Evolutionary conservation across 2,888 invertebrate species (phyloP).

Genomic region (Xestia ashworthii): DNA sequence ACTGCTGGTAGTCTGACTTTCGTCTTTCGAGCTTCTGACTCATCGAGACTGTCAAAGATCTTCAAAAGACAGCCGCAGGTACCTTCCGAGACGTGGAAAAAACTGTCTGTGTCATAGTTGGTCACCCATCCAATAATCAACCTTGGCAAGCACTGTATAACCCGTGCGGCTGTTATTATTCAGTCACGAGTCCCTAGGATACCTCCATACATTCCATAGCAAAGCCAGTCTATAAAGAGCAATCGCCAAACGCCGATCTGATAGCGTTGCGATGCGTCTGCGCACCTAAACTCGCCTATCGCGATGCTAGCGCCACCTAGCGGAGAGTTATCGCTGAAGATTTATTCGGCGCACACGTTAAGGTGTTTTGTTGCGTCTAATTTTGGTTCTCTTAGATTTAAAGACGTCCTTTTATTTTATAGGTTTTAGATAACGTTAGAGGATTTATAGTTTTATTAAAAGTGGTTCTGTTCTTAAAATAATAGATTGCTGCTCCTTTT

Average conservation of each 20-base stretch:
- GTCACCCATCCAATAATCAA: no score
- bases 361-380: slow-evolving; percentile 69
- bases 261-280: slow-evolving; percentile 68
- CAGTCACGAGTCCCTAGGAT: neutral
- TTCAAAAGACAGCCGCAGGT: no score
- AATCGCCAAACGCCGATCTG: slow-evolving; percentile 71
- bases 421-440: slow-evolving; percentile 13
- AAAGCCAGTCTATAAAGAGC: slow-evolving; percentile 70
- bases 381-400: slow-evolving; percentile 67
- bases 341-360: slow-evolving; percentile 77
- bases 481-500: neutral
- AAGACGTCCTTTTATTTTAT: slow-evolving; percentile 42
- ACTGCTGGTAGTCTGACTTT: no score
- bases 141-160: no score
- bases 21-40: no score
- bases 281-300: slow-evolving; percentile 74
- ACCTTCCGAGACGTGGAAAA: no score
- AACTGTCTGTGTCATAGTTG: no score
- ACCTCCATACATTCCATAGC: slow-evolving; percentile 47
- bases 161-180: neutral
- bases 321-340: slow-evolving; percentile 77
- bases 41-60: no score
- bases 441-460: neutral
- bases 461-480: neutral
- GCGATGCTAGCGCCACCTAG: slow-evolving; percentile 79